Conservation (phyloP, 2,797 vertebrate species). For the Eutrigla gurnardus region DNA sequence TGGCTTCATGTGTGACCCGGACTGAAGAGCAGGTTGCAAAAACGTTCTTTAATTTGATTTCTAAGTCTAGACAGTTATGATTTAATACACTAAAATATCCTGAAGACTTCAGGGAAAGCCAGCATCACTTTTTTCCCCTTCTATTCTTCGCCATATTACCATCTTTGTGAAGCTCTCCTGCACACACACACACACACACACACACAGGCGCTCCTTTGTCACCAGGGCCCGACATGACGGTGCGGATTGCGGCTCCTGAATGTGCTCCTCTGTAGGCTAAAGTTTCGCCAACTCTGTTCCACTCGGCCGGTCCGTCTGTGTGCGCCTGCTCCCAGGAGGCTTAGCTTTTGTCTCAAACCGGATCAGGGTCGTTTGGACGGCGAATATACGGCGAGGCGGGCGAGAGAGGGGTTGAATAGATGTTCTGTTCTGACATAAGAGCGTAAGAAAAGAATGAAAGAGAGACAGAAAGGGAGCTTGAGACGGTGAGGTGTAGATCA, state of each 20-base stretch:
- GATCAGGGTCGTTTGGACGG: constrained; percentile 59
- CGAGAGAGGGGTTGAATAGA: constrained; percentile 53
- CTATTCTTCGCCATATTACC: constrained; percentile 19
- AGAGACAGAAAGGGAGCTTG: not conserved
- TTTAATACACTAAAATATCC: constrained; percentile 29
- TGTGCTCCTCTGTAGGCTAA: constrained; percentile 72
- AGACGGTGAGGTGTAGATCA: not conserved
- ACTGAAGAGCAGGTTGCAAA: constrained; percentile 25
- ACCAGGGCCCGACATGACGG: constrained; percentile 56
- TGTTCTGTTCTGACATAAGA: constrained; percentile 55
- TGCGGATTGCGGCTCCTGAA: constrained; percentile 73
- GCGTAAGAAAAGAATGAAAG: constrained; percentile 20
- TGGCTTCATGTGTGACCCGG: constrained; percentile 25
- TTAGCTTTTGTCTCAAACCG: constrained; percentile 53
- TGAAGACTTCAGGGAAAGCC: constrained; percentile 14
- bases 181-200: constrained; percentile 37
- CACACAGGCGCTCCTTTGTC: constrained; percentile 77
- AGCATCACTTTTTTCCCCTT: constrained; percentile 7
- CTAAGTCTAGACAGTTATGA: constrained; percentile 8
- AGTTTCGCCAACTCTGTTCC: constrained; percentile 62
- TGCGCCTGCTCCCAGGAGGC: constrained; percentile 66
- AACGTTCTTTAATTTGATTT: constrained; percentile 31
- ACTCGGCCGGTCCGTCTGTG: constrained; percentile 35
- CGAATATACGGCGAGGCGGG: constrained; percentile 50
- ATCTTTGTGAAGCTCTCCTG: constrained; percentile 38